phyloP scores from a whole-genome alignment of 2,797 vertebrate genomes.

The Crenuchus spilurus region DNA sequence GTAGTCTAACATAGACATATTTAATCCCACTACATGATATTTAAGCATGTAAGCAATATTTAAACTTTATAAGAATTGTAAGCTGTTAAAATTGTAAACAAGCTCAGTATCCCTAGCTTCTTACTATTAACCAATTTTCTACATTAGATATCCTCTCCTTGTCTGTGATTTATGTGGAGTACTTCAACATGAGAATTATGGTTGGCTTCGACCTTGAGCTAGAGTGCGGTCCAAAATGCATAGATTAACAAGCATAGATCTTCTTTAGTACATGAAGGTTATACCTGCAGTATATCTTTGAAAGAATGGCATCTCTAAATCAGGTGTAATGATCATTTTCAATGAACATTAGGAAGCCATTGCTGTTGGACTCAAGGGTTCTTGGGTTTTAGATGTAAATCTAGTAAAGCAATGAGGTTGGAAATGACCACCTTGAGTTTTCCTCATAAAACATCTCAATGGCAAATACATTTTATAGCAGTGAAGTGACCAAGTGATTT shows the following conservation, averaged over 20 bases:
- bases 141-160: slow-evolving; percentile 13
- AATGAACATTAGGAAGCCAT: slow-evolving; percentile 30
- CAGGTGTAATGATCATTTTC: slow-evolving; percentile 31
- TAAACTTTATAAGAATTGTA: background rate
- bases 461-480: background rate
- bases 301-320: slow-evolving; percentile 29
- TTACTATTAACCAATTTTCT: slow-evolving; percentile 16
- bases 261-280: slow-evolving; percentile 39
- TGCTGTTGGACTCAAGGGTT: slow-evolving; percentile 37
- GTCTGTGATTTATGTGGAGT: slow-evolving; percentile 20
- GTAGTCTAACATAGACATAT: no score
- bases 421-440: slow-evolving; percentile 29
- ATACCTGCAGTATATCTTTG: slow-evolving; percentile 23
- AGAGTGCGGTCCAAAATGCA: slow-evolving; percentile 20
- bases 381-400: slow-evolving; percentile 20
- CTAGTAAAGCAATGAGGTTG: slow-evolving; percentile 19
- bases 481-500: no score
- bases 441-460: slow-evolving; percentile 18
- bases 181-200: slow-evolving; percentile 22
- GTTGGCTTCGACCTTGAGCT: slow-evolving; percentile 36
- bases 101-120: background rate
- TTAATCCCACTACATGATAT: no score
- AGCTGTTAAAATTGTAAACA: background rate
- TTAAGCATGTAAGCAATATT: background rate
- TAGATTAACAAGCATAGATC: slow-evolving; percentile 37